Base-by-base conservation (phyloP, 1,140 invertebrate genomes). In the Papilio aristodemus region DNA sequence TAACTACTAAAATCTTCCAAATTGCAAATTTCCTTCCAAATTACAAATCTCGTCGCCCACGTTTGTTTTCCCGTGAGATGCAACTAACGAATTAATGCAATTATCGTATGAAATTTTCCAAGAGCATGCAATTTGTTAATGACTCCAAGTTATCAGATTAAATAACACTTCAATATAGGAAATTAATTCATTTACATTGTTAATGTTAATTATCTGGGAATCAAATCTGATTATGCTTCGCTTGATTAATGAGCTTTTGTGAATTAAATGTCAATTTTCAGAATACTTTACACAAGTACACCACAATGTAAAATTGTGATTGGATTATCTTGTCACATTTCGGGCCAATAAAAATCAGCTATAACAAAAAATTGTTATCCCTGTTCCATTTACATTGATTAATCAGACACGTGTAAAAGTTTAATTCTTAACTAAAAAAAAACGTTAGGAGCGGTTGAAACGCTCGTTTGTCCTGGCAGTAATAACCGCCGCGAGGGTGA, bases 401-500 rank as follows among this genome's bases (percentile, higher is more conserved):
- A 32, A 32, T 32, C 6, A 32, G 27, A 32, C 2, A 32, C 2
- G 27, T 6, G 6, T 32, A 32, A 32, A 2, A 37, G 8, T 32
- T 14, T 1, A 60, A 14, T 17, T 22, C 14, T 19, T 32, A 8
- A 1, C 0, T 27, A 27, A 8, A 22, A 22, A 54, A 64, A n/a
- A 50, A 27, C 1, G 22, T 63, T 32, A 22, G 59, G 39, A 14
- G 70, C 68, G 73, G 74, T 74, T 32, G 9, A 62, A 72, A 54
- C 68, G 71, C 71, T 32, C 68, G 72, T 77, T 11, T 77, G 73
- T 68, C 50, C 37, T 50, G 62, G 73, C 68, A 68, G 74, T 79
- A 87, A 88, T 86, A 86, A 88, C 77, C 67, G 50, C n/a, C 54
- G 72, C 68, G 39, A 50, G 77, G 75, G 78, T 84, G 87, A 84